Percentiles rank a stretch among this genome's conserved stretches.
Evolutionary conservation across 2,888 invertebrate genomes (phyloP).

Genomic region (Ochropleura leucogaster): DNA sequence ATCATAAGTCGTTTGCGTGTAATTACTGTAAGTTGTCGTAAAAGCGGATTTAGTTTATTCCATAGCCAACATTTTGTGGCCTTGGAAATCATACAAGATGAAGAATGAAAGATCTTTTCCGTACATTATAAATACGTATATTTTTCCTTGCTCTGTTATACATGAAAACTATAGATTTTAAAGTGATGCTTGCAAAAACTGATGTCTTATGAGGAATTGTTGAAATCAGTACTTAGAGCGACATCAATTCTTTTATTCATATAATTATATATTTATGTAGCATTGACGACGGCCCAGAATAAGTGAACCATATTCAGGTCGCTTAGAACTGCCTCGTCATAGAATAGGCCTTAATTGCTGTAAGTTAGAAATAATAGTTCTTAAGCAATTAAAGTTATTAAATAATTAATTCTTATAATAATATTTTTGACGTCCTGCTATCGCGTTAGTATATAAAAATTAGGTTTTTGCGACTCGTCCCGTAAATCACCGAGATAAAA

Average conservation of each 20-base stretch:
- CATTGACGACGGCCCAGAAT: not conserved
- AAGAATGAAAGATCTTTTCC: not conserved
- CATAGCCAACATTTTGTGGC: not conserved
- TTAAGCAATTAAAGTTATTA: constrained; percentile 10
- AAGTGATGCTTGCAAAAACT: not conserved
- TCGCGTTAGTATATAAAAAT: constrained; percentile 15
- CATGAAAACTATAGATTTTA: not conserved
- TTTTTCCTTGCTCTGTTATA: not conserved
- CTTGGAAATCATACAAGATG: constrained; percentile 19
- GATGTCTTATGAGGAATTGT: too few relatives aligned
- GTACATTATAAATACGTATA: not conserved
- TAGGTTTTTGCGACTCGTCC: constrained; percentile 30
- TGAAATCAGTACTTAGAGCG: too few relatives aligned
- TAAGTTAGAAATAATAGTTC: not conserved
- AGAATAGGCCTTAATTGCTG: not conserved
- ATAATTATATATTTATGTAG: not conserved
- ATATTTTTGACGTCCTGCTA: constrained; percentile 11
- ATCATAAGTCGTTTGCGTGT: constrained; percentile 31
- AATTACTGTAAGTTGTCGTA: constrained; percentile 40
- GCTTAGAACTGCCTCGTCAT: not conserved
- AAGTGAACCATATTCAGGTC: not conserved
- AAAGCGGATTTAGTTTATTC: constrained; percentile 29
- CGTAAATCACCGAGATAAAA: constrained; percentile 42
- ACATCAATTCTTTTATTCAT: too few relatives aligned
- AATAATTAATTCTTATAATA: not conserved